phyloP scores from a whole-genome alignment of 2,888 invertebrate species.

The Hypomecis atomaria region DNA sequence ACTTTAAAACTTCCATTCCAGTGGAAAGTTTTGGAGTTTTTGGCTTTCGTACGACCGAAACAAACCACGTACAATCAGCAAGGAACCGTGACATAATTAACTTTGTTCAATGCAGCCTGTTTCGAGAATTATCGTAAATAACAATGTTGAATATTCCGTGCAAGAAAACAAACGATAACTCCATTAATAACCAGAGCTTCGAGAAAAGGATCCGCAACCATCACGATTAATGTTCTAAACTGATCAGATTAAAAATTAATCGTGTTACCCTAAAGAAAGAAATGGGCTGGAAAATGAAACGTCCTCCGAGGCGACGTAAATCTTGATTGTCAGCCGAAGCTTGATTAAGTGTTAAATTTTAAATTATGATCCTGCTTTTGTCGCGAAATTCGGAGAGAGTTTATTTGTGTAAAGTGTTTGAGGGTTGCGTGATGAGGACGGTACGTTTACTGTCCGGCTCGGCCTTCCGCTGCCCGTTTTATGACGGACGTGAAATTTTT shows the following conservation, averaged over 20 bases:
- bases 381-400: constrained; percentile 41
- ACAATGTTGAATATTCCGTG: constrained; percentile 52
- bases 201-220: constrained; percentile 24
- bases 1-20: constrained; percentile 35
- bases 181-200: constrained; percentile 48
- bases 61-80: constrained; percentile 50
- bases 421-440: constrained; percentile 35
- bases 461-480: constrained; percentile 44
- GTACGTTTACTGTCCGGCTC: constrained; percentile 22
- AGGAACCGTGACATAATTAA: constrained; percentile 45
- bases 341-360: constrained; percentile 82
- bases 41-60: constrained; percentile 40
- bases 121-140: constrained; percentile 55
- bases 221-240: constrained; percentile 53
- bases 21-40: constrained; percentile 38
- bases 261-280: constrained; percentile 67
- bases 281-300: constrained; percentile 73
- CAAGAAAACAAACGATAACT: constrained; percentile 56
- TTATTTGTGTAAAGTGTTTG: constrained; percentile 31
- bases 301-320: constrained; percentile 65
- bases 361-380: constrained; percentile 68
- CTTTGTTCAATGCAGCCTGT: constrained; percentile 40
- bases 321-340: constrained; percentile 73
- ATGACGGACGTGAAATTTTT: constrained; percentile 54
- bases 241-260: constrained; percentile 76